Percentiles rank a stretch among this genome's conserved stretches.
Conservation (phyloP, 2,888 invertebrate genomes). For the Mesorhabditis belari region DNA sequence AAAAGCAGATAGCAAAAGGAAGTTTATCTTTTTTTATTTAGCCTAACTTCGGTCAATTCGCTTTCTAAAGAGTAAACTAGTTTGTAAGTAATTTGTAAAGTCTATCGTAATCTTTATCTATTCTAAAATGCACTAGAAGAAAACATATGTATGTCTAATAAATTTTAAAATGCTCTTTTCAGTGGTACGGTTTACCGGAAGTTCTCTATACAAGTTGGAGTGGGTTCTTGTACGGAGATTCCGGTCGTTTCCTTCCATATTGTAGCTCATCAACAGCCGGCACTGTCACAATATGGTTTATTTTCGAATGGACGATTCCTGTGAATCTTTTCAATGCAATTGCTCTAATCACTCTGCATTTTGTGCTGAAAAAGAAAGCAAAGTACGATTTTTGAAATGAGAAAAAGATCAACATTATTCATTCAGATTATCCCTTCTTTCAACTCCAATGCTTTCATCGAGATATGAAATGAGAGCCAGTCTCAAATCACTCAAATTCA, state of each 20-base stretch:
- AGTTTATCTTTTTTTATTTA: too few relatives aligned
- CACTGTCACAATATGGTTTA: not conserved
- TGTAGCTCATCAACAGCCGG: not conserved
- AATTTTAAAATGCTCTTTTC: not conserved
- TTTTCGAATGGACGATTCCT: not conserved
- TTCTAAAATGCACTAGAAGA: too few relatives aligned
- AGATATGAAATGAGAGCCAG: not conserved
- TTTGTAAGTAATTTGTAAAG: too few relatives aligned
- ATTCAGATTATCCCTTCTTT: not conserved
- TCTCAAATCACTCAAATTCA: not conserved
- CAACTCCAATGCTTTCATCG: not conserved
- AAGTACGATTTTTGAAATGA: not conserved
- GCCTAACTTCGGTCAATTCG: too few relatives aligned
- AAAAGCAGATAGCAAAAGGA: too few relatives aligned
- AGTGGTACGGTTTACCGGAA: not conserved
- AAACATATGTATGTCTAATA: too few relatives aligned
- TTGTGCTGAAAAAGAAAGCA: not conserved
- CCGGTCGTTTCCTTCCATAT: not conserved
- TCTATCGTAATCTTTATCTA: too few relatives aligned
- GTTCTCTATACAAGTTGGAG: not conserved
- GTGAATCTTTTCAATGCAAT: not conserved
- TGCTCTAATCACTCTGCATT: not conserved
- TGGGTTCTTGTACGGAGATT: not conserved
- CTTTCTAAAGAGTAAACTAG: too few relatives aligned
- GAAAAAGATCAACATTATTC: rapidly evolving